Conservation (phyloP, 2,888 invertebrate species). For the Aleiodes leptofemur region DNA sequence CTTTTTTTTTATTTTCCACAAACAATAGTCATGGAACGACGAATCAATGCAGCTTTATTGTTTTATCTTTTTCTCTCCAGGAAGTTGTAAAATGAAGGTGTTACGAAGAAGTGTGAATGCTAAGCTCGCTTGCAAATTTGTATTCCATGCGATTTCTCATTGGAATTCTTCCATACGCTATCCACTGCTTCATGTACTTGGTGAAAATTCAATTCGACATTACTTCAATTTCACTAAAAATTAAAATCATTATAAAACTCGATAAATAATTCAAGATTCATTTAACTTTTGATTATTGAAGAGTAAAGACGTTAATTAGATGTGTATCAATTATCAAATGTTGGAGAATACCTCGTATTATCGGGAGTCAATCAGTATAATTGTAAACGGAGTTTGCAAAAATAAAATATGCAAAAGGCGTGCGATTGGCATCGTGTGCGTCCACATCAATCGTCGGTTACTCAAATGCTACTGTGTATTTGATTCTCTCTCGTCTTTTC, state of each 20-base stretch:
- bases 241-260: no score
- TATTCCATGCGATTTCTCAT: constrained; percentile 13
- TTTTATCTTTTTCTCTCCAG: constrained; percentile 48
- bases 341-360: not conserved
- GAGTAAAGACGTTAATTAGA: no score
- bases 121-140: constrained; percentile 35
- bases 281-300: no score
- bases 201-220: constrained; percentile 36
- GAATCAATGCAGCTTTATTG: no score
- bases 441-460: constrained; percentile 72
- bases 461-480: constrained; percentile 60
- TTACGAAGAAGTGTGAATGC: constrained; percentile 64
- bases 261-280: no score
- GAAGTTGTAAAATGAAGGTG: constrained; percentile 71
- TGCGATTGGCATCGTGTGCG: constrained; percentile 73
- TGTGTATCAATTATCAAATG: constrained; percentile 3
- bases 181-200: constrained; percentile 40
- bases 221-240: not conserved
- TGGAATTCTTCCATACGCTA: constrained; percentile 16
- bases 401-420: constrained; percentile 66
- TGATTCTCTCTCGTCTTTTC: constrained; percentile 50
- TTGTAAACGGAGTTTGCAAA: constrained; percentile 20
- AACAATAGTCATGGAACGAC: not conserved
- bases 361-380: not conserved
- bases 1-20: constrained; percentile 1